Conservation (phyloP, 35 echinoderm and acorn worm species). For the Acanthaster planci region DNA sequence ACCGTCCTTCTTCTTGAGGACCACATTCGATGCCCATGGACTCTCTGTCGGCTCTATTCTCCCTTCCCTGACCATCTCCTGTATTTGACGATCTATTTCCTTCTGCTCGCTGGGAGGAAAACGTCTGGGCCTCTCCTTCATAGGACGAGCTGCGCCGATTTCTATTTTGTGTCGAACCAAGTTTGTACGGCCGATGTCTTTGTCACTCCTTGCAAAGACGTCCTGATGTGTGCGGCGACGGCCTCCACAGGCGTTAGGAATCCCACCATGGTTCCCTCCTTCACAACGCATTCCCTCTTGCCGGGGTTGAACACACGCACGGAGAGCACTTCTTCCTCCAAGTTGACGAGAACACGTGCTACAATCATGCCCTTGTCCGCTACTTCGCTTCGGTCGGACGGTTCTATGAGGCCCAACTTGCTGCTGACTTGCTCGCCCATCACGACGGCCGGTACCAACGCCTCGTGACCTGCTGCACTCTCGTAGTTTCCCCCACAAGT, state of each 20-base stretch:
- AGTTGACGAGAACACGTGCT: neutral
- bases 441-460: neutral
- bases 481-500: neutral
- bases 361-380: neutral
- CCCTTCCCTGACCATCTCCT: neutral
- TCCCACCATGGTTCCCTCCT: neutral
- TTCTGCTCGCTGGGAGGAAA: neutral
- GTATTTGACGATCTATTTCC: conserved; percentile 32
- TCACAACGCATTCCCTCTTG: neutral
- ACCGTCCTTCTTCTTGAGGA: conserved; percentile 64
- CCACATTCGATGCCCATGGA: conserved; percentile 50
- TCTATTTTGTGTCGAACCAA: conserved; percentile 11
- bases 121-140: neutral
- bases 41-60: conserved; percentile 54
- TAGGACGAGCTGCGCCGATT: neutral
- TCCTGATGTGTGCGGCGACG: conserved; percentile 6
- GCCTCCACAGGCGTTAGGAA: neutral
- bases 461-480: neutral
- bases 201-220: conserved; percentile 17
- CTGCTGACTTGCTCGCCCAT: neutral
- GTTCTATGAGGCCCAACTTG: neutral
- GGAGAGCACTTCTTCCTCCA: neutral
- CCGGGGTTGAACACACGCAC: neutral
- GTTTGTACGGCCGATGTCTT: conserved; percentile 34
- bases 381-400: neutral